phyloP scores from a whole-genome alignment of 2,797 vertebrate genomes.

The Eutrigla gurnardus region DNA sequence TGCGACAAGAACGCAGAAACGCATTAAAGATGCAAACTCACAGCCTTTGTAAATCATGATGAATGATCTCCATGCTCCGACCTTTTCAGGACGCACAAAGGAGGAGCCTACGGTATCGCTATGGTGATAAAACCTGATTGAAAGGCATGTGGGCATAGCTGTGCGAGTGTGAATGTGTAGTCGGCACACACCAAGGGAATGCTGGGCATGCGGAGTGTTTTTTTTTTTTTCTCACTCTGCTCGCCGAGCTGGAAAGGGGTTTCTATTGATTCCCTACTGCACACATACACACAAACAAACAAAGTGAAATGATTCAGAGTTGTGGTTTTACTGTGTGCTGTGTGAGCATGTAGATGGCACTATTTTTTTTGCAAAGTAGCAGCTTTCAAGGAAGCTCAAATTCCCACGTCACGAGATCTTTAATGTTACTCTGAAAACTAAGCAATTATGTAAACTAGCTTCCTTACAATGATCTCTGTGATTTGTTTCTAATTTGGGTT shows the following conservation, averaged over 20 bases:
- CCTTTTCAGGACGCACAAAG: constrained; percentile 69
- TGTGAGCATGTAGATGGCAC: not conserved
- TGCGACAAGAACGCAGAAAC: constrained; percentile 33
- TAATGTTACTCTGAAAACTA: not conserved
- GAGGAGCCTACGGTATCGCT: constrained; percentile 68
- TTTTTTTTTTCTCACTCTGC: constrained; percentile 46
- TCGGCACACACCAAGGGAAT: constrained; percentile 25
- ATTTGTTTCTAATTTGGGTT: constrained; percentile 19
- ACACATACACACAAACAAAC: constrained; percentile 47
- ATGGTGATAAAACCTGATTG: constrained; percentile 75
- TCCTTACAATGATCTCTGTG: not conserved
- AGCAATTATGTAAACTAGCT: not conserved
- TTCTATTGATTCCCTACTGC: constrained; percentile 56
- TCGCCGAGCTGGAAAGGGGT: constrained; percentile 60
- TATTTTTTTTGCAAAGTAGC: not conserved
- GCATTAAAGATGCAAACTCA: constrained; percentile 38
- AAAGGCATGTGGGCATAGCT: constrained; percentile 67
- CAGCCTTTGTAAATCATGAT: constrained; percentile 54
- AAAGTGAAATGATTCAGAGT: not conserved
- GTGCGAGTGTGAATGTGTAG: constrained; percentile 29
- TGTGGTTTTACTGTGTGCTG: constrained; percentile 9
- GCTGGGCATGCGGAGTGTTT: constrained; percentile 42
- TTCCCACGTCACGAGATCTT: not conserved
- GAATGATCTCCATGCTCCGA: constrained; percentile 49
- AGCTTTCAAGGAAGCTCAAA: not conserved